These are phyloP conservation scores for Drosophila oshimai DNA, from an alignment of 1,140 invertebrate species.

Conservation along the genomic window DNA sequence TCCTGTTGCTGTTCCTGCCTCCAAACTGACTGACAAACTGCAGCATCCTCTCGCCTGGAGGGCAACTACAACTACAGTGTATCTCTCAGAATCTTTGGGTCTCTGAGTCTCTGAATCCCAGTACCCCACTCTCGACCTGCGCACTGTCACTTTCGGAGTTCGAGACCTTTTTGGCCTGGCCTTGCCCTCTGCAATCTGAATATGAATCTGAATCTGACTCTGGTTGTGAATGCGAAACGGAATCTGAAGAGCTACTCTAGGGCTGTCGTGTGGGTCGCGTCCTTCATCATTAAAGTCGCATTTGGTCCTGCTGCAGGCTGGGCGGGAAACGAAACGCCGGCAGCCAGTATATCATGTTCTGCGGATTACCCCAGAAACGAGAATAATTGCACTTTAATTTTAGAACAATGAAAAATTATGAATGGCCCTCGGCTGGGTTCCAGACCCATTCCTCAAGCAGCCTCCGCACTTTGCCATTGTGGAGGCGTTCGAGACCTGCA, in stretches of 20 bases:
- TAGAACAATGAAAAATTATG: conserved; percentile 69
- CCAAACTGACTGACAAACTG: conserved; percentile 2
- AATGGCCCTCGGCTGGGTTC: conserved; percentile 47
- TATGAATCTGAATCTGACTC: conserved; percentile 2
- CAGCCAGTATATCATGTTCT: conserved; percentile 63
- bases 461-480: not conserved
- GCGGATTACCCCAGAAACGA: conserved; percentile 64
- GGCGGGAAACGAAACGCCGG: conserved; percentile 24
- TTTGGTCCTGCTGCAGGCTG: conserved; percentile 27
- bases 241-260: conserved; percentile 22
- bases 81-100: not conserved
- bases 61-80: not conserved
- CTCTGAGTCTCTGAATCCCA: not conserved
- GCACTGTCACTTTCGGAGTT: conserved; percentile 40
- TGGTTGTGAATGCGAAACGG: not conserved
- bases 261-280: conserved; percentile 57
- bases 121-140: conserved; percentile 46
- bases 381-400: conserved; percentile 73
- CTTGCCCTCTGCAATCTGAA: conserved; percentile 13
- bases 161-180: conserved; percentile 1
- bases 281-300: conserved; percentile 69
- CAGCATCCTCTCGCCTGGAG: conserved; percentile 35
- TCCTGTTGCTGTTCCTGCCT: conserved; percentile 57
- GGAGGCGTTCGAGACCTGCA: conserved; percentile 1
- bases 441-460: conserved; percentile 15